Conservation (phyloP, 2,797 vertebrate genomes). For the Sebastes hubbsi region DNA sequence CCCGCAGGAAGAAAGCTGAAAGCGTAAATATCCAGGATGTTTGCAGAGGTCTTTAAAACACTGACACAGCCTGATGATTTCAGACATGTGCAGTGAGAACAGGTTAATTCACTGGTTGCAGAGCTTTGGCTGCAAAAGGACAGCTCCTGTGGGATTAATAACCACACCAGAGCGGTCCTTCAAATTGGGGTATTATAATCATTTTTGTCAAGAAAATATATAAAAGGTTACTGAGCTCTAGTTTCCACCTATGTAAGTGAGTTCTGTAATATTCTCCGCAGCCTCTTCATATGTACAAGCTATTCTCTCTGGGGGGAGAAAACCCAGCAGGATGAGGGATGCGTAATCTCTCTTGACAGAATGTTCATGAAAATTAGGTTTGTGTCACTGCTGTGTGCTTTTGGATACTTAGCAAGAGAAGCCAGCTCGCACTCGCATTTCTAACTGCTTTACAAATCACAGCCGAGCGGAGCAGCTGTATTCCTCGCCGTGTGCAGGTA, state of each 20-base stretch:
- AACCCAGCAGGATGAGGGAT: constrained; percentile 43
- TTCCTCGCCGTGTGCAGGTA: constrained; percentile 16
- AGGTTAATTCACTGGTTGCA: constrained; percentile 10
- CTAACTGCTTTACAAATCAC: constrained; percentile 21
- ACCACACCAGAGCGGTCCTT: not conserved
- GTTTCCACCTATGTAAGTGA: not conserved
- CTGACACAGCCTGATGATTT: not conserved
- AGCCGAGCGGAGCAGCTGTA: constrained; percentile 15
- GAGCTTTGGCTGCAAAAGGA: not conserved
- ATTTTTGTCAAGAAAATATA: not conserved
- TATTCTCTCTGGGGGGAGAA: constrained; percentile 28
- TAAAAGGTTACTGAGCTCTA: not conserved
- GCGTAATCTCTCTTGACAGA: constrained; percentile 57
- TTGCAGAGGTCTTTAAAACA: constrained; percentile 27
- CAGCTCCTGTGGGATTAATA: not conserved
- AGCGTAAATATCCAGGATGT: constrained; percentile 25
- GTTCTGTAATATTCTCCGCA: not conserved
- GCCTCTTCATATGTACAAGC: constrained; percentile 36
- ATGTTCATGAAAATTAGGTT: constrained; percentile 55
- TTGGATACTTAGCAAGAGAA: constrained; percentile 17
- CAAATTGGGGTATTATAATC: not conserved
- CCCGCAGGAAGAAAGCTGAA: not conserved
- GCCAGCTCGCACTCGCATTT: not conserved
- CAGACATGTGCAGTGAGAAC: not conserved
- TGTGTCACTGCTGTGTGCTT: constrained; percentile 33